Evolutionary conservation across 2,113 vertebrate genomes (phyloP), one percentile per base, ranked within the genome.

Genomic region (Notarius lentiginosus): DNA sequence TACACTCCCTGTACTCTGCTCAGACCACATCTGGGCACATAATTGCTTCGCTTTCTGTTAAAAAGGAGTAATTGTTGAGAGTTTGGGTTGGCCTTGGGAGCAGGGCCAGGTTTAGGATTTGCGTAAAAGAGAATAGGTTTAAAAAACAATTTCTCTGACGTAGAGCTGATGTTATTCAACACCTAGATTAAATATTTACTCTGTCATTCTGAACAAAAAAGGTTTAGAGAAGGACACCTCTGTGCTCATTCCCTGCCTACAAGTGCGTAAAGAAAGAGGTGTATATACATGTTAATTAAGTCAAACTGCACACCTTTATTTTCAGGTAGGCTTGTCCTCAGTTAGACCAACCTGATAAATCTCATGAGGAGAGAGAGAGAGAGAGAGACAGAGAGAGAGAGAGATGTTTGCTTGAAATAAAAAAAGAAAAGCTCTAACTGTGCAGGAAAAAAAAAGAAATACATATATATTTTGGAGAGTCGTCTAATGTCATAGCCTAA

Each of bases 41-140:
- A 73, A 84, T 61, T 27, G 65, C 81, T 75, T 75, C 70, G 49
- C 82, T 87, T 76, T 81, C 58, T 87, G 61, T 56, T 84, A 84
- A 61, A 49, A 30, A 47, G 12, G 1, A 84, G 10, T 66, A 66
- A 85, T 20, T 73, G 84, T 66, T 65, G 47, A 7, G 27, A 51
- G 49, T 55, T 86, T 79, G 63, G 73, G 27, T 58, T 86, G 30
- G 84, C 17, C 41, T 79, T 79, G 53, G 76, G 56, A 41, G 18
- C 49, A 34, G 27, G 17, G 34, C 27, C 51, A 79, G 18, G 41
- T 65, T 79, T 22, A 15, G 22, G 61, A 55, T 86, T 60, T 55
- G 24, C 10, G 24, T 84, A 49, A 60, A 76, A 60, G 51, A 77
- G 14, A 41, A 70, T n/a, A n/a, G 41, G 18, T 4, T 63, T 63